Base-by-base conservation (phyloP, 2,888 invertebrate genomes). In the Cantharis nigra region DNA sequence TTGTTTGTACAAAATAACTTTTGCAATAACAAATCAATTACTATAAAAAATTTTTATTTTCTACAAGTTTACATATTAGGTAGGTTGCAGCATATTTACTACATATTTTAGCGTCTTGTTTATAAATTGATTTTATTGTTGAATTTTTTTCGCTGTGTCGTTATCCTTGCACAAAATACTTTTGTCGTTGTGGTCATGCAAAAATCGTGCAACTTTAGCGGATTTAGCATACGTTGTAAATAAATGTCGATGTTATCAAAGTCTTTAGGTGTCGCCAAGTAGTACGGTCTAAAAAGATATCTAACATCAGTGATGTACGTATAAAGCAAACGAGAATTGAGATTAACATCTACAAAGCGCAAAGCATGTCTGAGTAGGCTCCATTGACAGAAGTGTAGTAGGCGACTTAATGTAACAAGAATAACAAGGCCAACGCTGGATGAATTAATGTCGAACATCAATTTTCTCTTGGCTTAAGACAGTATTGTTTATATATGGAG, bases 231-330 rank as follows among this genome's bases (percentile, higher is more conserved):
- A 23, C 65, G 65, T 18, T 67, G 49, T 49, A 49, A 49, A 49
- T 83, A 82, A 82, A 80, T 81, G 83, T 74, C 79, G 84, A 85
- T 84, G 80, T 84, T 84, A 84, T 84, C 84, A 80, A 76, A 73
- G 78, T 83, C 82, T 81, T 81, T 80, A 83, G 83, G 85, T 85
- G 84, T 84, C 83, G 82, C 83, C 83, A 82, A 83, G 83, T 80
- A 83, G 82, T 79, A 49, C 13, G 49, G 49, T 80, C 82, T 81
- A 82, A 82, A 83, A 82, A 83, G 83, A 84, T 84, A 84, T 82
- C 82, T 81, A 80, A 80, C 83, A 82, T 83, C 83, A 82, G 80
- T 82, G 82, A 83, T 81, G 82, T 79, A 82, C 80, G 82, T 82
- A 82, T 83, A 81, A 81, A 80, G 80, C 79, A 77, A 80, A 78